These are phyloP conservation scores for Penaeus vannamei DNA, from an alignment of 1,140 invertebrate species.

Conservation along the genomic window DNA sequence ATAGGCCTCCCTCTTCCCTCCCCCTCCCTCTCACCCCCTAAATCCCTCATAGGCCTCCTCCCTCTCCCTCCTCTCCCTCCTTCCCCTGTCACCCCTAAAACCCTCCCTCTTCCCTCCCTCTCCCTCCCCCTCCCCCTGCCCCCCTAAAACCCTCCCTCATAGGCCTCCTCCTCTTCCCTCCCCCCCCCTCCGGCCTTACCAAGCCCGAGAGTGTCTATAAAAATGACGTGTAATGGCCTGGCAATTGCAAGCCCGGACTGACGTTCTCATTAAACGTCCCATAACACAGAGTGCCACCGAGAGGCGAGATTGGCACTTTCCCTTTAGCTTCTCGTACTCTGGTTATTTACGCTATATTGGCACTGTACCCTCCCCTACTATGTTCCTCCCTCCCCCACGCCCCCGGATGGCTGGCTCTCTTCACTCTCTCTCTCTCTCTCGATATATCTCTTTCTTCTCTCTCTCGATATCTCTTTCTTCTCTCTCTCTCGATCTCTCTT, in stretches of 20 bases:
- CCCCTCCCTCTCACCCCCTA: not conserved
- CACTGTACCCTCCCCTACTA: not conserved
- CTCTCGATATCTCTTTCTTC: not conserved
- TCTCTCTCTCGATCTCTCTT: not conserved
- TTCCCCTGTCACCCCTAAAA: not conserved
- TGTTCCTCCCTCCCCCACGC: not conserved
- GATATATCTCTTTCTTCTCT: not conserved
- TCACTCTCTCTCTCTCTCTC: not conserved
- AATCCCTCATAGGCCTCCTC: not conserved
- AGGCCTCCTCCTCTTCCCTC: not conserved
- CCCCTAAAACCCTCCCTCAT: not conserved
- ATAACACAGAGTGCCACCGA: conserved; percentile 52
- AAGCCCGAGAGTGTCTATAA: conserved; percentile 52
- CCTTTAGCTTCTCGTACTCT: conserved; percentile 39
- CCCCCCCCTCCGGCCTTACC: not conserved
- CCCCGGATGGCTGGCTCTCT: too few species aligned
- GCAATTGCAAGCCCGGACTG: conserved; percentile 63
- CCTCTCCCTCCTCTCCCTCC: too few species aligned
- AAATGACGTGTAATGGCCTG: conserved; percentile 61
- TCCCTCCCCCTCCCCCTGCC: not conserved
- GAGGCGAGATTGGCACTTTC: conserved; percentile 56
- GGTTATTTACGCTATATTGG: conserved; percentile 46
- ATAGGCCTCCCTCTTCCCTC: not conserved
- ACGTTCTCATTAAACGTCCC: conserved; percentile 59
- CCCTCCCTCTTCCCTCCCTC: not conserved